These are phyloP conservation scores for Epinephelus fuscoguttatus DNA, from an alignment of 2,113 vertebrate genomes.

Conservation along the genomic window DNA sequence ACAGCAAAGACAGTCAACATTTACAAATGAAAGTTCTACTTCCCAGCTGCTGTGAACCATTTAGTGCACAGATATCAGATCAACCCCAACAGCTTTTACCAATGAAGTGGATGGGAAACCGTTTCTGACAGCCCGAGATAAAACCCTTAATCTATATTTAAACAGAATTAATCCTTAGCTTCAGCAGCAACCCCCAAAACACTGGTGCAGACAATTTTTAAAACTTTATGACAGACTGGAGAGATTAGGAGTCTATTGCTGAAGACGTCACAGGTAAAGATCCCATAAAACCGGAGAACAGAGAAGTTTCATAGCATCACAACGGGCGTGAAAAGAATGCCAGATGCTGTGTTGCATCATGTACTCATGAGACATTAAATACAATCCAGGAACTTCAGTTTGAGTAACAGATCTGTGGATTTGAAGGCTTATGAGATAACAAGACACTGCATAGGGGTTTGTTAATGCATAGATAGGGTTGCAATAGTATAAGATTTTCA, in stretches of 20 bases:
- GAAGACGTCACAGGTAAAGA: not conserved
- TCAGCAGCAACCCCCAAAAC: not conserved
- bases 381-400: not conserved
- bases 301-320: not conserved
- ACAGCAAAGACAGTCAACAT: slow-evolving; percentile 2
- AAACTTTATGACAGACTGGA: not conserved
- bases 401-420: not conserved
- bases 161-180: slow-evolving; percentile 45
- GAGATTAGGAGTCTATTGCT: slow-evolving; percentile 2
- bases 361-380: not conserved
- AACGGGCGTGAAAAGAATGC: not conserved
- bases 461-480: not conserved
- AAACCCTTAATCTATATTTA: slow-evolving; percentile 41
- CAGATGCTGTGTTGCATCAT: not conserved
- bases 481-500: no score
- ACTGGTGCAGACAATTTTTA: not conserved
- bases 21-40: slow-evolving; percentile 1
- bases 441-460: not conserved
- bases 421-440: not conserved
- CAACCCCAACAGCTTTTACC: not conserved
- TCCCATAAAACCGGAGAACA: not conserved
- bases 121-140: not conserved
- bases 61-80: slow-evolving; percentile 5
- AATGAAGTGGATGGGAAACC: not conserved
- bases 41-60: not conserved